These are phyloP conservation scores for Xiphophorus couchianus DNA, from an alignment of 2,113 vertebrate genomes.

Conservation along the genomic window DNA sequence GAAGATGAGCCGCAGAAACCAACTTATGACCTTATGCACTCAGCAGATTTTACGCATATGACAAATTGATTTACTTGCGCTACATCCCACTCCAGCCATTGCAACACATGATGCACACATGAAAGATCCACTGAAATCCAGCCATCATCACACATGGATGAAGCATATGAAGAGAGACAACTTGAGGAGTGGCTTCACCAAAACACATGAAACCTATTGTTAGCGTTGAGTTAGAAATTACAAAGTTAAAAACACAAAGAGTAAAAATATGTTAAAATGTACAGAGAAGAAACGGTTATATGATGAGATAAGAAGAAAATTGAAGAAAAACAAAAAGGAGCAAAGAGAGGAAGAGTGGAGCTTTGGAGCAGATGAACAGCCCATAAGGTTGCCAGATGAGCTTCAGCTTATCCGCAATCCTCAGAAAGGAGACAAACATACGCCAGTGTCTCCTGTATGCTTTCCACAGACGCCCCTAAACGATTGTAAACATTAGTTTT, in stretches of 20 bases:
- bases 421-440: slow-evolving; percentile 75
- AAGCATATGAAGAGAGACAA: slow-evolving; percentile 70
- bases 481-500: slow-evolving; percentile 80
- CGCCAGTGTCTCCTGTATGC: slow-evolving; percentile 72
- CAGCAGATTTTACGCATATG: slow-evolving; percentile 75
- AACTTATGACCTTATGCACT: slow-evolving; percentile 71
- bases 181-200: slow-evolving; percentile 30
- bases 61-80: slow-evolving; percentile 81
- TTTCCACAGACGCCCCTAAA: slow-evolving; percentile 73
- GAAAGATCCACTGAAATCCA: slow-evolving; percentile 67
- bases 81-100: slow-evolving; percentile 73
- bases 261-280: slow-evolving; percentile 4
- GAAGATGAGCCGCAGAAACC: slow-evolving; percentile 63
- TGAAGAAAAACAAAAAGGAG: slow-evolving; percentile 10
- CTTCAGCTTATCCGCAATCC: slow-evolving; percentile 76
- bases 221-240: not conserved
- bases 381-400: slow-evolving; percentile 82
- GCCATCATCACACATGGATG: slow-evolving; percentile 75
- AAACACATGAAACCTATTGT: slow-evolving; percentile 33
- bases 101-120: slow-evolving; percentile 74
- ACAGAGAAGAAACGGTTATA: slow-evolving; percentile 21
- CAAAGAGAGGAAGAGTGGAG: slow-evolving; percentile 36
- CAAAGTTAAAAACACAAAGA: not conserved
- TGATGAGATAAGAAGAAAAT: slow-evolving; percentile 15
- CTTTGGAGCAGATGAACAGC: slow-evolving; percentile 53